Evolutionary conservation across 2,113 vertebrate species (phyloP), one percentile per base, ranked within the genome.

Genomic region (Sprattus sprattus): DNA sequence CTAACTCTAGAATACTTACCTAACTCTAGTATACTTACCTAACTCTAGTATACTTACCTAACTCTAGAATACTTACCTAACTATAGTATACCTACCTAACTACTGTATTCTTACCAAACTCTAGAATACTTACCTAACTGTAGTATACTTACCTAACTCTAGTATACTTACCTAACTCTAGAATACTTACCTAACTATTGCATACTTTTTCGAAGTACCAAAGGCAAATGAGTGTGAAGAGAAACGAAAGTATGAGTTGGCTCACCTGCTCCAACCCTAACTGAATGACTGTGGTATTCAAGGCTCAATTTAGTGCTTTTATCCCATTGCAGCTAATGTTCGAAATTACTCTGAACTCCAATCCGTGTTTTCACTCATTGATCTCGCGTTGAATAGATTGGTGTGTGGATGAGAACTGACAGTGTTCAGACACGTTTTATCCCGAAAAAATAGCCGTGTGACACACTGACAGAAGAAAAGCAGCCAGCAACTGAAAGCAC

Each of bases 341-440:
- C 28, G 13, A 78, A 78, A 78, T 78, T 28, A 78, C 1, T 78
- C 71, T 67, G 64, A 67, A 67, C 64, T 67, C 64, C 64, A 67
- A 67, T 25, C 60, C 9, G 50, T 28, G 64, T 9, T 28, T 67
- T 28, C 25, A 67, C 4, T 32, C 32, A 13, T 78, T 78, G 28
- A 78, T 78, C 28, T 15, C 71, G 15, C 71, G 25, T 32, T 78
- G 71, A 78, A 78, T 78, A 15, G 71, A 32, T 16, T 32, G 71
- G 28, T 32, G 32, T 78, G 32, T 44, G 71, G 71, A 13, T 39
- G 71, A 39, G 71, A 78, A 32, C 13, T 75, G 28, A 28, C n/a
- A 71, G 25, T 75, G 67, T 75, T 71, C 64, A 71, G 64, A 32
- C 64, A 71, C 64, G 32, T 78, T 78, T 39, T 39, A 32, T 78